Conservation (phyloP, 2,797 vertebrate genomes). For the Pipistrellus pygmaeus region DNA sequence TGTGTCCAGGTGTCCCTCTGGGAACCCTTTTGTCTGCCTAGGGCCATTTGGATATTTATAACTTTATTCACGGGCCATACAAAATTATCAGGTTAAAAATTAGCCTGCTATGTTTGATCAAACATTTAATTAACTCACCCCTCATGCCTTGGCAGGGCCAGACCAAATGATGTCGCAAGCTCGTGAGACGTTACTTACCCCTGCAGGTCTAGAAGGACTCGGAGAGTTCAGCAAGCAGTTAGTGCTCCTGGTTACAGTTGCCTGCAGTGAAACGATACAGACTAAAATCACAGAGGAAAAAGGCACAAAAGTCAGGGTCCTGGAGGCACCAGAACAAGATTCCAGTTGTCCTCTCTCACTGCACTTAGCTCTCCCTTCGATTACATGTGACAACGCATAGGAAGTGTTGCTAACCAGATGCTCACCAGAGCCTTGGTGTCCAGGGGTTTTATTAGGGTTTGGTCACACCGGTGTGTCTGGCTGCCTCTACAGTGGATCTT, state of each 20-base stretch:
- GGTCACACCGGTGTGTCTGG: background rate
- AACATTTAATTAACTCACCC: too few relatives aligned
- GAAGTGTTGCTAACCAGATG: background rate
- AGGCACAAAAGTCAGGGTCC: background rate
- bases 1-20: background rate
- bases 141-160: too few relatives aligned
- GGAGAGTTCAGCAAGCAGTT: background rate
- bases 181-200: too few relatives aligned
- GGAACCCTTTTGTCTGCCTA: too few relatives aligned
- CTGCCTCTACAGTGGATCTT: accelerated
- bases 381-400: too few relatives aligned
- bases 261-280: background rate
- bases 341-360: background rate
- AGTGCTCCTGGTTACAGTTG: background rate
- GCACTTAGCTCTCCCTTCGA: background rate
- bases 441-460: background rate
- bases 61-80: too few relatives aligned
- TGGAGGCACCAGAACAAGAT: background rate
- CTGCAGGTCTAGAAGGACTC: background rate
- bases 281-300: background rate
- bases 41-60: too few relatives aligned
- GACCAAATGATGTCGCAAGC: too few relatives aligned
- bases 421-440: background rate
- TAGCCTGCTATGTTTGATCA: too few relatives aligned
- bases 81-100: too few relatives aligned